Evolutionary conservation across 2,888 invertebrate species (phyloP).

Genomic region (Xiphydria camelus): DNA sequence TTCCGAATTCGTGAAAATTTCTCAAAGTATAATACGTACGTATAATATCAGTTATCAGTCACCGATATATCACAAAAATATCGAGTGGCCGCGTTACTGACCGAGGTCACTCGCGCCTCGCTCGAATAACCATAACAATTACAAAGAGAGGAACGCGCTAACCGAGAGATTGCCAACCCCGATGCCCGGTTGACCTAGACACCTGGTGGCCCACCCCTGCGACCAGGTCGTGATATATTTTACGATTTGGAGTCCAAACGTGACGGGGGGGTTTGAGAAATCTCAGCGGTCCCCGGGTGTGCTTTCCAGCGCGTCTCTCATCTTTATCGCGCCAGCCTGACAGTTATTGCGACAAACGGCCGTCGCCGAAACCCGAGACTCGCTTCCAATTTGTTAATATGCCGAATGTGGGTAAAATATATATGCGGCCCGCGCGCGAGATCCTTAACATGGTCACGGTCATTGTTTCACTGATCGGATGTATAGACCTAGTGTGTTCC

Average conservation of each 20-base stretch:
- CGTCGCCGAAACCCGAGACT: slow-evolving; percentile 35
- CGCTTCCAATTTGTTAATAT: slow-evolving; percentile 50
- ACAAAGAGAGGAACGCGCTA: not conserved
- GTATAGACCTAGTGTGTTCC: no score
- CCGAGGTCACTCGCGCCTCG: no score
- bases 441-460: no score
- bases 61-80: no score
- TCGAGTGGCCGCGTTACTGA: no score
- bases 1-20: no score
- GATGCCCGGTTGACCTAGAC: slow-evolving; percentile 10
- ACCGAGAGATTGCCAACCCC: not conserved
- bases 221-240: slow-evolving; percentile 38
- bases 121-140: not conserved
- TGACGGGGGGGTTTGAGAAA: slow-evolving; percentile 18
- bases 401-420: no score
- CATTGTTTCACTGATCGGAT: no score
- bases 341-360: slow-evolving; percentile 51
- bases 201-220: slow-evolving; percentile 37
- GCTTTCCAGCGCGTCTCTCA: slow-evolving; percentile 13
- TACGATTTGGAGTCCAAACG: slow-evolving; percentile 35
- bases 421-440: no score
- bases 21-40: no score
- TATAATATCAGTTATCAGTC: no score
- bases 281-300: not conserved
- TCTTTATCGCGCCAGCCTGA: slow-evolving; percentile 46